Base-by-base conservation (phyloP, 2,797 vertebrate species). In the Lacerta viridis region DNA sequence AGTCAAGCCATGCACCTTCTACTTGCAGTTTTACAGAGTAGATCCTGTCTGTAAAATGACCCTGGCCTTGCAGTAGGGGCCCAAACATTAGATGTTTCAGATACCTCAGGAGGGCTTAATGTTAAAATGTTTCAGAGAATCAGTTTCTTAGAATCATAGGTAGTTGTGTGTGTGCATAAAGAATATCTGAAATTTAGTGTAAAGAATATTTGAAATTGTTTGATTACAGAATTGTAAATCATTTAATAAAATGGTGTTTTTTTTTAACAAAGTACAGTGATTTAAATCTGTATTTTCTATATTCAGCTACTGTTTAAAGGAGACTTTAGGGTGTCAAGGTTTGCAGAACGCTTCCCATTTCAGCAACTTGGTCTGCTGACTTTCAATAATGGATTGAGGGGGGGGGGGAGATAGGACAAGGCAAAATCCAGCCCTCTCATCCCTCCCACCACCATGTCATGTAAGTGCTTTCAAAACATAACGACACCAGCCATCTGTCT, bases 1-100 rank as follows among this genome's bases (percentile, higher is more conserved):
- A 27, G 90, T 66, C 83, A 89, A 80, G 80, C 87, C 76, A 76
- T 91, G 84, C 84, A 86, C 87, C 86, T 4, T 5, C 1, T 92
- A 10, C 41, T 68, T 91, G 74, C 82, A 2, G 41, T 80, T 87
- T 36, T 55, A 76, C 75, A 74, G 0, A 88, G 27, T 46, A 10
- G 5, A 36, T 82, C 72, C 3, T 50, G 84, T 3, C 7, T 78
- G 59, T 72, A 36, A 86, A 72, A 25, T 29, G 27, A 29, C 27
- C 27, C 50, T 50, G 50, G 50, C 11, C 50, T 50, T 50, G 11
- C 50, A 50, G 50, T 13, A 50, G 50, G 50, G 15, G 7, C 17
- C 55, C 64, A 78, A 46, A 33, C 17, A 23, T 50, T 71, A 71
- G 18, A n/a, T 18, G 9, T 55, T 59, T 64, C 59, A 39, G 80